A percentile compares a stretch with the other conserved stretches of the same genome.
phyloP scores from a whole-genome alignment of 2,888 invertebrate genomes.

The Hydropsyche betteni region DNA sequence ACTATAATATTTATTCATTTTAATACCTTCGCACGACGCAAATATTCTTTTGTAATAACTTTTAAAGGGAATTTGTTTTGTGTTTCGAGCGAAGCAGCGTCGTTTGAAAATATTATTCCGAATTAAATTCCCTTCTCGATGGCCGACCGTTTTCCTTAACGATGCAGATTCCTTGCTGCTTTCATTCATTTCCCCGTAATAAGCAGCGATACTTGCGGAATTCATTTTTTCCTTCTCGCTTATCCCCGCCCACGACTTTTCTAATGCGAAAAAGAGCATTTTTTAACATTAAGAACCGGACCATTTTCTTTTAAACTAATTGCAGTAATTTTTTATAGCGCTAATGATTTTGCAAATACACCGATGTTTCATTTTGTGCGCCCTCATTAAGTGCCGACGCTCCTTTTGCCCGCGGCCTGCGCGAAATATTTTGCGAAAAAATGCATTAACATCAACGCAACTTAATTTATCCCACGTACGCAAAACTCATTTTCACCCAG shows the following conservation, averaged over 20 bases:
- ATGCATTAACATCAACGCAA: neutral
- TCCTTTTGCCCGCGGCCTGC: too few relatives aligned
- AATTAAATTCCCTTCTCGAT: constrained; percentile 20
- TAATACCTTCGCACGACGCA: neutral
- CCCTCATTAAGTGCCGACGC: neutral
- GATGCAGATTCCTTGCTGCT: constrained; percentile 24
- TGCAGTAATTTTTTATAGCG: constrained; percentile 4
- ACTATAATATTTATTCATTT: neutral
- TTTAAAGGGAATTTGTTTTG: neutral
- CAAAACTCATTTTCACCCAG: constrained; percentile 6
- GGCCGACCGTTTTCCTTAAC: constrained; percentile 23
- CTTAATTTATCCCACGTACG: constrained; percentile 20
- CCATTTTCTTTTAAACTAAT: constrained; percentile 8
- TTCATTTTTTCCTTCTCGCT: constrained; percentile 5
- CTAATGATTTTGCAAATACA: constrained; percentile 7
- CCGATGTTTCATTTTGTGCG: constrained; percentile 2
- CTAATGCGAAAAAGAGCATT: constrained; percentile 9
- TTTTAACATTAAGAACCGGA: neutral
- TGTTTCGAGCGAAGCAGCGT: constrained; percentile 1
- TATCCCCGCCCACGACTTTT: neutral
- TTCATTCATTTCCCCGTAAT: constrained; percentile 26
- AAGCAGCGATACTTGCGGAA: constrained; percentile 16
- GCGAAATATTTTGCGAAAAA: neutral
- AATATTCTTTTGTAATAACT: too few relatives aligned
- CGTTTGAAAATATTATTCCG: constrained; percentile 24